Conservation (phyloP, 2,797 vertebrate genomes). For the Melanotaenia parkinsoni region DNA sequence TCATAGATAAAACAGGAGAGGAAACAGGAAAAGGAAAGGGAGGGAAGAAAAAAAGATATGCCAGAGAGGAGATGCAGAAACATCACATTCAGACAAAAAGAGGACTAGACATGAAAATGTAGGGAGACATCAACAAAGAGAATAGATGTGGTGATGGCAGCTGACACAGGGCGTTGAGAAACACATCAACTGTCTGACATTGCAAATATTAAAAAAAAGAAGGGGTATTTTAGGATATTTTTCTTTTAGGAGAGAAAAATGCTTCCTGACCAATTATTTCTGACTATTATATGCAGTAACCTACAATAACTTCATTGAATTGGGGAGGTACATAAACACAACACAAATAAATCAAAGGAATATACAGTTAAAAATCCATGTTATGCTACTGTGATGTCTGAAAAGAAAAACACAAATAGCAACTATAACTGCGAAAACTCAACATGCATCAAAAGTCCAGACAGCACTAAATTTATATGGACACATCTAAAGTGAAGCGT, state of each 20-base stretch:
- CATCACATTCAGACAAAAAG: conserved; percentile 16
- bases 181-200: conserved; percentile 26
- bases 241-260: background rate
- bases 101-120: conserved; percentile 14
- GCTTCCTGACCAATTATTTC: background rate
- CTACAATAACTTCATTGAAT: background rate
- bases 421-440: background rate
- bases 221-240: no score
- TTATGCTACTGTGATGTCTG: background rate
- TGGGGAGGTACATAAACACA: background rate
- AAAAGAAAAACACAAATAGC: background rate
- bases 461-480: conserved; percentile 7
- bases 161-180: conserved; percentile 1
- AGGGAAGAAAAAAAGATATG: conserved; percentile 6
- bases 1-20: background rate
- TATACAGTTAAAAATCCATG: background rate
- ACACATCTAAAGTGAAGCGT: background rate
- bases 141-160: conserved; percentile 21
- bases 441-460: conserved; percentile 10
- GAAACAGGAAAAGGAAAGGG: background rate
- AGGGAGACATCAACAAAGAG: conserved; percentile 23
- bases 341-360: background rate
- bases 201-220: background rate
- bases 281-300: background rate
- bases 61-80: conserved; percentile 7